Conservation (phyloP, 2,797 vertebrate species). For the Cephalopachus bancanus region DNA sequence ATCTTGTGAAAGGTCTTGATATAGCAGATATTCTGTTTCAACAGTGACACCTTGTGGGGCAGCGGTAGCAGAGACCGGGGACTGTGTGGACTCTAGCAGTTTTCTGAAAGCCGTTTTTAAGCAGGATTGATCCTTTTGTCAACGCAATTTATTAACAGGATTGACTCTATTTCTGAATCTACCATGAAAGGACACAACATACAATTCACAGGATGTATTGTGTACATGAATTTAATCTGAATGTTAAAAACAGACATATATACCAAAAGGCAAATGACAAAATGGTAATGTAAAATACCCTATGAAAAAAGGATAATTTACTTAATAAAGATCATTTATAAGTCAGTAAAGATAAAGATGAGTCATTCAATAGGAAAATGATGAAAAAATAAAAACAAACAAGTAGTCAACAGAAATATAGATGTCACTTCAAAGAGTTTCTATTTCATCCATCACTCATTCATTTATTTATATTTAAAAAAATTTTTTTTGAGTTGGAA, state of each 20-base stretch:
- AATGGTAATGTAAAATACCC: neutral
- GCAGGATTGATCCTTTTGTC: neutral
- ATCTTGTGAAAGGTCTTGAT: neutral
- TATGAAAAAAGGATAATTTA: constrained; percentile 7
- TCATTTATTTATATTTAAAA: neutral
- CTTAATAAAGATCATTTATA: neutral
- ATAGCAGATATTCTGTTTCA: neutral
- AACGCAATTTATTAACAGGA: no score
- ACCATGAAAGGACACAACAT: neutral
- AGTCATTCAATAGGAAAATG: neutral
- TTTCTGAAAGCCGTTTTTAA: neutral
- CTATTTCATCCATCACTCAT: constrained; percentile 6
- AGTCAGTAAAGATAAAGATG: neutral
- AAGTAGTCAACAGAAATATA: neutral
- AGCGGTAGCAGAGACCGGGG: neutral
- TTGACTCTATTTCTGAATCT: neutral
- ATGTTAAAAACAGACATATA: neutral
- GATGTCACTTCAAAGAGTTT: neutral
- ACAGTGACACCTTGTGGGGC: constrained; percentile 50
- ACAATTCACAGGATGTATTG: neutral
- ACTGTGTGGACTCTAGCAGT: neutral
- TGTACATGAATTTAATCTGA: neutral
- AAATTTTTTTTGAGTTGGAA: no score
- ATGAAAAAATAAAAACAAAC: neutral
- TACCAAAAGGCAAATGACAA: neutral